Base-by-base conservation (phyloP, 2,797 vertebrate genomes). In the Synanceia verrucosa region DNA sequence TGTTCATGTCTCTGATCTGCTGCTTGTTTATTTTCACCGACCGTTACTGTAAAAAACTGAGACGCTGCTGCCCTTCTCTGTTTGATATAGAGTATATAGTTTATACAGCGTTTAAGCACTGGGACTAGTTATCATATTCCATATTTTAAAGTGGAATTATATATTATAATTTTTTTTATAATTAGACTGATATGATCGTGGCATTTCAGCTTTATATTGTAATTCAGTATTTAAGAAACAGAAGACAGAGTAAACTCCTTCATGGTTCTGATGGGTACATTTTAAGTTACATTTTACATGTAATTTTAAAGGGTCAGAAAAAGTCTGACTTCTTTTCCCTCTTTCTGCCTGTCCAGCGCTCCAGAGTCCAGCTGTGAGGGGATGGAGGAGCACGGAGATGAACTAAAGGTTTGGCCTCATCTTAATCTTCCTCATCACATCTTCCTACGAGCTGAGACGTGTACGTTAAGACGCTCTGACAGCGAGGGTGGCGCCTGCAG, bases 361-460 rank as follows among this genome's bases (percentile, higher is more conserved):
- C 6, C 70, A n/a, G 86, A 88, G 10, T 74, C 70, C 37, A 64
- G 56, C 50, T 53, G 37, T 46, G 83, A 79, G 79, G 43, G 21
- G 63, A 76, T 10, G 16, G 85, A 82, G 58, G 81, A 78, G 31
- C 39, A 77, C 37, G 33, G 13, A 31, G 72, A 86, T 36, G 81
- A 88, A 9, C 80, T 86, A 41, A 88, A 92, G 91, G 92, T 93
- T 83, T 69, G 88, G 51, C 36, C 53, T 71, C 44, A 50, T 74
- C 53, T 62, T 55, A 83, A 59, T 71, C 37, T 39, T 60, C 70
- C 50, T 39, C 71, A 77, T 81, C 55, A 52, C 58, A 58, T 76
- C 51, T 34, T 71, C 44, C 57, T 31, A 59, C n/a, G 52, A 65
- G 39, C 78, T 36, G 52, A 82, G 70, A 75, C 33, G 19, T 76